These are phyloP conservation scores for Acipenser oxyrinchus DNA, from an alignment of 2,797 vertebrate species.

Conservation along the genomic window DNA sequence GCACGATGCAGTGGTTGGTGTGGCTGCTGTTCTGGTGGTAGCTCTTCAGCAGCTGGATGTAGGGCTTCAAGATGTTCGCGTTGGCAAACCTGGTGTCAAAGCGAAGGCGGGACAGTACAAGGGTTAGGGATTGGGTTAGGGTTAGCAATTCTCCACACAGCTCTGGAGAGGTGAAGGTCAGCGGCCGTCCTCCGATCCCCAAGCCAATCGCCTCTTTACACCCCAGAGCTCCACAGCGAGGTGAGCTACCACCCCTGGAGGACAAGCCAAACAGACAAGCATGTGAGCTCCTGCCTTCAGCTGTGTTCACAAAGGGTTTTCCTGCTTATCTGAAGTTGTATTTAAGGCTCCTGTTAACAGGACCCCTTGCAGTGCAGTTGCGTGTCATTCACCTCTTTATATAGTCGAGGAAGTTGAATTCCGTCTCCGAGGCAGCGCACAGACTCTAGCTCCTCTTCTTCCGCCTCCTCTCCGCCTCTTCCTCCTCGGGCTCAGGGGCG, in stretches of 20 bases:
- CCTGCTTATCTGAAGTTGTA: no score
- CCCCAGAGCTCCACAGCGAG: no score
- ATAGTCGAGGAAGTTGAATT: constrained; percentile 86
- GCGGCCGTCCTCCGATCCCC: no score
- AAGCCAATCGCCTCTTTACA: no score
- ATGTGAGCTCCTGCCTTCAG: background rate
- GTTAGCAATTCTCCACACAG: background rate
- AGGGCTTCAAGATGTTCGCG: constrained; percentile 67
- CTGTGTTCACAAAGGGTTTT: no score
- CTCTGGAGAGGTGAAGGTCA: background rate
- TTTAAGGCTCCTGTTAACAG: background rate
- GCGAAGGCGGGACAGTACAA: background rate
- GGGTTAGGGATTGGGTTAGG: no score
- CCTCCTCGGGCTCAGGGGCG: constrained; percentile 56
- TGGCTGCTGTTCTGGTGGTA: constrained; percentile 72
- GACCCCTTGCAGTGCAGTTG: background rate
- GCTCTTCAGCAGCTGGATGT: constrained; percentile 64
- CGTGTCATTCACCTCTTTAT: constrained; percentile 68
- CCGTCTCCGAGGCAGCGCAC: constrained; percentile 75
- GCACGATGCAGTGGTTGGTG: constrained; percentile 82
- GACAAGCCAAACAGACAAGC: background rate
- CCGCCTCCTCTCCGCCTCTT: constrained; percentile 55
- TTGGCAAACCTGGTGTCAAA: constrained; percentile 67
- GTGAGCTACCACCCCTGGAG: no score
- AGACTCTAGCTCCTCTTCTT: constrained; percentile 72